Evolutionary conservation across 2,113 vertebrate genomes (phyloP), one percentile per base, ranked within the genome.

Genomic region (Tychaedon coryphoeus): DNA sequence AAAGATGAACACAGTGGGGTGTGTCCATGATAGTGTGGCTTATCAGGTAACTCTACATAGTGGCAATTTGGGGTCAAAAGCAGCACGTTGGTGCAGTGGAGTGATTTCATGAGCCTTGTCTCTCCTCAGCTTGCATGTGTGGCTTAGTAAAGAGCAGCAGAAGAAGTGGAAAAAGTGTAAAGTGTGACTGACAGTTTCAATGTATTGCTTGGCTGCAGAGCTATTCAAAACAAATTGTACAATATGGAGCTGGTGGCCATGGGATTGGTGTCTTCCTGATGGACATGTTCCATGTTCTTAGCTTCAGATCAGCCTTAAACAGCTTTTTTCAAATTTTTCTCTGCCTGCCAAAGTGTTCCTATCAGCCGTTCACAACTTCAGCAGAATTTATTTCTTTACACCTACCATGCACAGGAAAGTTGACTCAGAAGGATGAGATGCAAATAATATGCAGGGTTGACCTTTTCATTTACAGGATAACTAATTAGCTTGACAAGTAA

Each of bases 381-480:
- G 60, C 26, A 56, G 64, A 71, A 92, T 94, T 90, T 92, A 40
- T 88, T 83, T 93, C 56, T 94, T 96, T 66, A 82, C 71, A 88
- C 72, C 86, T 96, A 88, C 92, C 47, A 56, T 54, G 26, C 76
- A 82, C 45, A 94, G 69, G 56, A 94, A 94, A 88, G 80, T 88
- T 90, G 79, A 90, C 82, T 97, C 51, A 81, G 75, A 90, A 88
- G 72, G 69, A 97, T 94, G 79, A 96, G 90, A 92, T 95, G 92
- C 90, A 92, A 93, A 96, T 95, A 77, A 47, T 95, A 96, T 96
- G 79, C 94, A 86, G 23, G 82, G 28, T 48, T 96, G 92, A 96
- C 95, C 92, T 97, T 96, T 97, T 94, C 82, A 74, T 95, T 96
- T 96, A 51, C 71, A 81, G 79, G 79, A 64, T 96, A 92, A 84